Evolutionary conservation across 2,888 invertebrate genomes (phyloP).

Genomic region (Perithous albicinctus): DNA sequence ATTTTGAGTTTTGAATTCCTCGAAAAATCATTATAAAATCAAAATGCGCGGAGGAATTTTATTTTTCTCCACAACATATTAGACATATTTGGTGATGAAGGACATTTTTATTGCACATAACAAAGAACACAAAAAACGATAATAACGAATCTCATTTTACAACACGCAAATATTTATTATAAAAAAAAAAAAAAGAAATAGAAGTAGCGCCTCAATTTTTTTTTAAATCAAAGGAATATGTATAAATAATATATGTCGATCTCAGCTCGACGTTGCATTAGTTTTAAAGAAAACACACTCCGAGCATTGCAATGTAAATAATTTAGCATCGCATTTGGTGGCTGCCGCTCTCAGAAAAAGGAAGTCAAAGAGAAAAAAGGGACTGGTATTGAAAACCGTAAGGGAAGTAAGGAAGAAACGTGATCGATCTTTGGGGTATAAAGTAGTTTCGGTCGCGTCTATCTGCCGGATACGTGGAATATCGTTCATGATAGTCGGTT

Average conservation of each 20-base stretch:
- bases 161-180: background rate
- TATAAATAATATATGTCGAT: background rate
- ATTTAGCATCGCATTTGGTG: constrained; percentile 40
- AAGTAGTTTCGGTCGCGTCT: constrained; percentile 16
- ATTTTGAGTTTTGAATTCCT: too few species aligned
- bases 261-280: constrained; percentile 30
- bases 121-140: background rate
- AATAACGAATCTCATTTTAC: background rate
- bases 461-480: constrained; percentile 51
- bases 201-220: background rate
- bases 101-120: too few species aligned
- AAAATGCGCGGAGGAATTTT: too few species aligned
- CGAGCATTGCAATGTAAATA: constrained; percentile 53
- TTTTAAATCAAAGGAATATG: background rate
- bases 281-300: constrained; percentile 54
- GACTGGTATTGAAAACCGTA: too few species aligned
- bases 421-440: constrained; percentile 33
- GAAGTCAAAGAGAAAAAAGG: too few species aligned
- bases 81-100: too few species aligned
- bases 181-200: background rate
- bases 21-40: too few species aligned
- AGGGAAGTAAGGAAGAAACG: background rate
- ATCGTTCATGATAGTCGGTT: constrained; percentile 24
- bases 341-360: constrained; percentile 25
- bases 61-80: too few species aligned